Evolutionary conservation across 2,113 vertebrate genomes (phyloP), one percentile per base, ranked within the genome.

Genomic region (Rostratula benghalensis): DNA sequence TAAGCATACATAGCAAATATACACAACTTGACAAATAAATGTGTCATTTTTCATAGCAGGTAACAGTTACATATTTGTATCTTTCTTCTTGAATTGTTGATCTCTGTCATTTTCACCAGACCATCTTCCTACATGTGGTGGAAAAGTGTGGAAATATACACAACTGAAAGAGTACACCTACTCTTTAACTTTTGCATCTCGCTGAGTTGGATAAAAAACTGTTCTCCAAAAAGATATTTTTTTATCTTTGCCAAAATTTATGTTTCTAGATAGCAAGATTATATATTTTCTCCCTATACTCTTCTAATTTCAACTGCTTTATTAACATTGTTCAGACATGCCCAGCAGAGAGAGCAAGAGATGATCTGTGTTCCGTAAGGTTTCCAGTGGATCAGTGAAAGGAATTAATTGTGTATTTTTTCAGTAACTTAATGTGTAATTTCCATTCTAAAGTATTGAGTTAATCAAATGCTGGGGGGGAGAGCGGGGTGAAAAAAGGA

Each of bases 141-240:
- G 60, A 33, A 24, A 35, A 61, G 6, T 28, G 21, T 87, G 48
- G 46, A 53, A 63, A 82, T 39, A 18, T 3, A 28, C 12, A 14
- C 13, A 48, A 4, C 1, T n/a, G 23, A 74, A 79, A 54, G 3
- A 4, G 8, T 2, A 10, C 33, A 46, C 2, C 7, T 45, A 7
- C 67, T n/a, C 50, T 78, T 41, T 39, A n/a, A 10, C 37, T 39
- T 56, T 43, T 61, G 3, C 10, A 7, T 75, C 65, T 74, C 81
- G 13, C 14, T n/a, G 7, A 67, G 6, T 4, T 74, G 13, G 15
- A 22, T 68, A 37, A 25, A 11, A 23, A 59, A 17, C 2, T 28
- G 0, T 35, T 92, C 65, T 57, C 33, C 20, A 37, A 41, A 77
- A 10, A 33, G 11, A 12, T 50, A 24, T 33, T 61, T 64, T 45